phyloP scores from a whole-genome alignment of 1,140 invertebrate species.

The Trialeurodes vaporariorum region DNA sequence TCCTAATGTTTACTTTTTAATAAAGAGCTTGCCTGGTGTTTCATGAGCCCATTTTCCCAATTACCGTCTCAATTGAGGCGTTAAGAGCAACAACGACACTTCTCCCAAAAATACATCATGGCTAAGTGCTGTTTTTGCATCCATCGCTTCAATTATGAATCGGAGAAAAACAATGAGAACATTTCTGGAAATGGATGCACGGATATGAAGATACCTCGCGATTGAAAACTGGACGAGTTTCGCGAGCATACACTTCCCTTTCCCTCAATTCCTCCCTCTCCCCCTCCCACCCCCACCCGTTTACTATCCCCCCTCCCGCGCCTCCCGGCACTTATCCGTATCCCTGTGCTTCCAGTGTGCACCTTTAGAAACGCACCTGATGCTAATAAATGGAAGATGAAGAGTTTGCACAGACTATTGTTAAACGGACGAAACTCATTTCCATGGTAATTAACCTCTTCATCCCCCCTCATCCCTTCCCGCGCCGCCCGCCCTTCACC shows the following conservation, averaged over 20 bases:
- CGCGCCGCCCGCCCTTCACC: no score
- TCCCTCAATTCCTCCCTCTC: no score
- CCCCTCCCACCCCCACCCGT: not conserved
- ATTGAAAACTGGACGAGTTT: not conserved
- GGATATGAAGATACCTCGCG: not conserved
- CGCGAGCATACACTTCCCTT: not conserved
- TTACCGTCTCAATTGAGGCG: no score
- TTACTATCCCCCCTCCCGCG: no score
- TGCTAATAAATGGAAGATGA: not conserved
- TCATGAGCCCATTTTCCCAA: no score
- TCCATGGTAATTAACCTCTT: not conserved
- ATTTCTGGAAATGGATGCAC: not conserved
- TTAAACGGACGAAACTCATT: not conserved
- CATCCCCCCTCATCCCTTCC: not conserved
- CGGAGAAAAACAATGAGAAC: not conserved
- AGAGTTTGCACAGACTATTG: not conserved
- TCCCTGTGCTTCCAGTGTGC: not conserved
- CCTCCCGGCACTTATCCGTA: no score
- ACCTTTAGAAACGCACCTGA: not conserved
- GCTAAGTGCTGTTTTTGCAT: no score
- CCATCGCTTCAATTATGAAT: no score
- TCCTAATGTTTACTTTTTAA: no score
- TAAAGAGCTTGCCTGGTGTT: no score
- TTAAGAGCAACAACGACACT: no score
- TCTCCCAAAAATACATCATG: no score